Base-by-base conservation (phyloP, 2,797 vertebrate species). In the Morus bassanus region DNA sequence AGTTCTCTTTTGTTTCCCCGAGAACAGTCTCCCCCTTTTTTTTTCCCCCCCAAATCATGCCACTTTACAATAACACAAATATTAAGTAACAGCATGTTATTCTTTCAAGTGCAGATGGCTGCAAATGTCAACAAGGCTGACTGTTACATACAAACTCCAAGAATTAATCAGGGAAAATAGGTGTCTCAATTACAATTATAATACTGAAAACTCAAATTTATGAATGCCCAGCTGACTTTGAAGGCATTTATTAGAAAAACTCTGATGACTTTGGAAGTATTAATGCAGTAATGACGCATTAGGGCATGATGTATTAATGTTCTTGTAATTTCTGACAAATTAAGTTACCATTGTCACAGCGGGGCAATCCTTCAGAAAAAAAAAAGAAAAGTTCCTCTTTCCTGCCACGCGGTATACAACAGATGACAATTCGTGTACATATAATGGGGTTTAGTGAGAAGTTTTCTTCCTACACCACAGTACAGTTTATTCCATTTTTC, bases 261-360 rank as follows among this genome's bases (percentile, higher is more conserved):
- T 85, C 88, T 2, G 0, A 57, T 46, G 79, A 86, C 79, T 92
- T 81, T 1, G 7, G 11, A 87, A 75, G 85, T 95, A 95, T 95
- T 94, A 96, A 95, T 76, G 83, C 48, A 82, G 51, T 96, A 92
- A 87, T 78, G 93, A 95, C 6, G 46, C 90, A 67, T 95, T 93
- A 95, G 86, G 80, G 51, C 67, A 70, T 88, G 93, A 94, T 92
- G 73, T 80, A 96, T 96, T 96, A 95, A 93, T 41, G 63, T 45
- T 92, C 73, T 45, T 89, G 89, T 86, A 91, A 88, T 93, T 96
- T 84, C 81, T 96, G 93, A 94, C 94, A 97, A 96, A 96, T 96
- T 89, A 82, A 96, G 96, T 95, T 93, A 94, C 87, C 61, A 35
- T 60, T 84, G 95, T 85, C 95, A 96, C 85, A 93, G 90, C 13